A percentile compares a stretch with the other conserved stretches of the same genome.
Conservation (phyloP, 2,888 invertebrate species). For the Globia sparganii region DNA sequence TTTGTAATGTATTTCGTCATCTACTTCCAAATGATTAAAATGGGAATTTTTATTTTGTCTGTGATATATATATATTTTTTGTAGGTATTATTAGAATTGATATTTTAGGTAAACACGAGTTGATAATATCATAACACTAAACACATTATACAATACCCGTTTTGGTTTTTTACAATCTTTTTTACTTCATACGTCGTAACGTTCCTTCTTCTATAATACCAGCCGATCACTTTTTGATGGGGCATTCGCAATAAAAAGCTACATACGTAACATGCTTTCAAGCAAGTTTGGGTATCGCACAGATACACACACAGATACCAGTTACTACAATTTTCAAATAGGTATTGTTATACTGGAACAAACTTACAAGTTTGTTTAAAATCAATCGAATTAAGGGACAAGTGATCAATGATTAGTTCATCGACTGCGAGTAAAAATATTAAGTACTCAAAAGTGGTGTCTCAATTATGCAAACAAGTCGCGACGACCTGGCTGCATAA, state of each 20-base stretch:
- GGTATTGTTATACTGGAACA: background rate
- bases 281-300: background rate
- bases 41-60: constrained; percentile 11
- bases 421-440: too few species aligned
- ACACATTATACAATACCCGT: background rate
- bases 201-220: background rate
- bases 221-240: background rate
- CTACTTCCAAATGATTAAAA: constrained; percentile 5
- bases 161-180: background rate
- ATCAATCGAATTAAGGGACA: too few species aligned
- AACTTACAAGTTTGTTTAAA: background rate
- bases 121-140: background rate
- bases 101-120: background rate
- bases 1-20: constrained; percentile 23
- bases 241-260: background rate
- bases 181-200: background rate
- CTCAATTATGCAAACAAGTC: too few species aligned
- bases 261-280: background rate
- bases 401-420: too few species aligned
- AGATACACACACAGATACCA: background rate
- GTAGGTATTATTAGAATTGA: background rate
- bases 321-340: background rate
- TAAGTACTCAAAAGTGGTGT: too few species aligned
- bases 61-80: constrained; percentile 5
- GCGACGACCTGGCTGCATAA: too few species aligned